These are phyloP conservation scores for Enteromius thamalakanensis DNA, from an alignment of 2,797 vertebrate genomes.

Conservation along the genomic window DNA sequence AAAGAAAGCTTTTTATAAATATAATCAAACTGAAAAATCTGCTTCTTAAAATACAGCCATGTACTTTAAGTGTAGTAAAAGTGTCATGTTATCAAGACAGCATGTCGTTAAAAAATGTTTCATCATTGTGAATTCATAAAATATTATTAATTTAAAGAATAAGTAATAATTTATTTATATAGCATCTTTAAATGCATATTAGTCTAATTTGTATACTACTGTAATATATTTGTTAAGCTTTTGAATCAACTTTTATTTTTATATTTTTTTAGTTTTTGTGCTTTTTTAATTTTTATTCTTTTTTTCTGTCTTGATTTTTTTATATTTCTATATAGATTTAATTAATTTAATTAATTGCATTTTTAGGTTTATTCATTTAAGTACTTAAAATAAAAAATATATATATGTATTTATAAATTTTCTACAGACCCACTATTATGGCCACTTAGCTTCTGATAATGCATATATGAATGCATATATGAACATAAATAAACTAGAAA, in stretches of 20 bases:
- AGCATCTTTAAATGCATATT: background rate
- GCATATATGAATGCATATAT: no score
- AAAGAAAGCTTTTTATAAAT: background rate
- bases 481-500: background rate
- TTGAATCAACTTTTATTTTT: background rate
- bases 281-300: background rate
- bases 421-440: background rate
- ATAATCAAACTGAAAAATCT: background rate
- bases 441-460: background rate
- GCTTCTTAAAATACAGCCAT: background rate
- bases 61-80: background rate
- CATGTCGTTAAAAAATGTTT: background rate
- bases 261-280: background rate
- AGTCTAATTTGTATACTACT: background rate
- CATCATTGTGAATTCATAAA: background rate
- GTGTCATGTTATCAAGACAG: background rate
- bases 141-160: background rate
- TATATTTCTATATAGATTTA: background rate
- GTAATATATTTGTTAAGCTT: background rate
- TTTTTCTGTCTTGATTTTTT: background rate
- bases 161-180: background rate
- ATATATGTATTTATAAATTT: background rate
- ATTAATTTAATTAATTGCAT: background rate
- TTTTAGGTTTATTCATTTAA: background rate
- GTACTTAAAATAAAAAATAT: background rate